A percentile compares a stretch with the other conserved stretches of the same genome.
Conservation (phyloP, 2,797 vertebrate genomes). For the Synanceia verrucosa region DNA sequence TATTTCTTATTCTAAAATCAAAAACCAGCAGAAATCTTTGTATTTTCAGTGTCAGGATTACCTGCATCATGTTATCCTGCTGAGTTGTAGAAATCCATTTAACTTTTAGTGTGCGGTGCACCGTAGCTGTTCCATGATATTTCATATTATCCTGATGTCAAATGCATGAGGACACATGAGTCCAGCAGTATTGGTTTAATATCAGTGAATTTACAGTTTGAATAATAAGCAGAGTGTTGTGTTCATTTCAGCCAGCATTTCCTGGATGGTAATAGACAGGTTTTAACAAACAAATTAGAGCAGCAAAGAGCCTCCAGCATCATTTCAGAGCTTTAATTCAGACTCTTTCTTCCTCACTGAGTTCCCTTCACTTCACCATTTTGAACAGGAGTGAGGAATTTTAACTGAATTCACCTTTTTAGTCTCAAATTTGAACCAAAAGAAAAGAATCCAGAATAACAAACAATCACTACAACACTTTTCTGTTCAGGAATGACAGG, state of each 20-base stretch:
- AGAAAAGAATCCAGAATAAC: too few relatives aligned
- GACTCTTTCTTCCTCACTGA: too few relatives aligned
- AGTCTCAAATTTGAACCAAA: too few relatives aligned
- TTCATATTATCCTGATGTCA: not conserved
- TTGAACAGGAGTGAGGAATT: too few relatives aligned
- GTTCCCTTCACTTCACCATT: too few relatives aligned
- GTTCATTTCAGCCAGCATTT: not conserved
- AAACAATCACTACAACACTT: too few relatives aligned
- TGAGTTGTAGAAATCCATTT: not conserved
- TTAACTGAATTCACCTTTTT: too few relatives aligned
- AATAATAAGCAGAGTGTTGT: not conserved
- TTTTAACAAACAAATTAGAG: too few relatives aligned
- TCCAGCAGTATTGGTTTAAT: not conserved
- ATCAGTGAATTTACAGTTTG: not conserved
- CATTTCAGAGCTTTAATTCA: too few relatives aligned
- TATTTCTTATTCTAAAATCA: not conserved
- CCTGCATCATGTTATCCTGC: not conserved
- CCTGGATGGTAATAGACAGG: too few relatives aligned
- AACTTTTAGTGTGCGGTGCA: not conserved
- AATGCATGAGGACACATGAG: not conserved
- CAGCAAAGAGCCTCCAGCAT: too few relatives aligned
- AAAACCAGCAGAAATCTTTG: not conserved
- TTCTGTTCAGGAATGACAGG: too few relatives aligned
- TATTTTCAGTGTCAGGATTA: not conserved
- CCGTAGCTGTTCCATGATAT: constrained; percentile 2